Evolutionary conservation across 2,888 invertebrate species (phyloP).

Genomic region (Anoncus sp.): DNA sequence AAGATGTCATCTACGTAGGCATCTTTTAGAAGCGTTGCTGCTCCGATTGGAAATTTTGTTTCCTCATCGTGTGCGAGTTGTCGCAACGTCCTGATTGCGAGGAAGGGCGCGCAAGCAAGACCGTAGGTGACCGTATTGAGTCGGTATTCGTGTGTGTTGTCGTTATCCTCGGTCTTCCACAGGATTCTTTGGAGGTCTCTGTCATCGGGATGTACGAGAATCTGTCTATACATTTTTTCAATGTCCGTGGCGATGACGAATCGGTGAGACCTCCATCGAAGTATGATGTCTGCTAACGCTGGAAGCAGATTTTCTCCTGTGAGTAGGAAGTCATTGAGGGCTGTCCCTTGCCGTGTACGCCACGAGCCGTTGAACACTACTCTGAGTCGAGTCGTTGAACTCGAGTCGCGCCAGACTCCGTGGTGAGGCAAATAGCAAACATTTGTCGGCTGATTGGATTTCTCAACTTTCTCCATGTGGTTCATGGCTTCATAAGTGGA

Average conservation of each 20-base stretch:
- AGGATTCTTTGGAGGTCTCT: background rate
- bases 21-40: constrained; percentile 7
- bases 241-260: constrained; percentile 48
- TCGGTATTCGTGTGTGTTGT: background rate
- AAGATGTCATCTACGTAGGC: constrained; percentile 38
- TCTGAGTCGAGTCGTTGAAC: constrained; percentile 9
- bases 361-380: constrained; percentile 62
- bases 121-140: constrained; percentile 29
- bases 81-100: constrained; percentile 13
- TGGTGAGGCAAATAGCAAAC: constrained; percentile 67
- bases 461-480: background rate
- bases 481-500: background rate
- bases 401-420: constrained; percentile 71
- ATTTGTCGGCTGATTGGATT: background rate
- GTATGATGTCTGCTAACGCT: background rate
- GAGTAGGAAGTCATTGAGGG: constrained; percentile 67
- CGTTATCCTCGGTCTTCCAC: too few relatives aligned
- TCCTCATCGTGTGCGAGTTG: constrained; percentile 43
- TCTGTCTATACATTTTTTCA: constrained; percentile 47
- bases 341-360: constrained; percentile 66
- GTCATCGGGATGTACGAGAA: constrained; percentile 32
- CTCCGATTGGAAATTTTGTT: constrained; percentile 13
- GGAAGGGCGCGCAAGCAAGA: constrained; percentile 6
- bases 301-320: constrained; percentile 73
- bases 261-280: constrained; percentile 35